Evolutionary conservation across 2,797 vertebrate genomes (phyloP).

Genomic region (Lacerta viridis): DNA sequence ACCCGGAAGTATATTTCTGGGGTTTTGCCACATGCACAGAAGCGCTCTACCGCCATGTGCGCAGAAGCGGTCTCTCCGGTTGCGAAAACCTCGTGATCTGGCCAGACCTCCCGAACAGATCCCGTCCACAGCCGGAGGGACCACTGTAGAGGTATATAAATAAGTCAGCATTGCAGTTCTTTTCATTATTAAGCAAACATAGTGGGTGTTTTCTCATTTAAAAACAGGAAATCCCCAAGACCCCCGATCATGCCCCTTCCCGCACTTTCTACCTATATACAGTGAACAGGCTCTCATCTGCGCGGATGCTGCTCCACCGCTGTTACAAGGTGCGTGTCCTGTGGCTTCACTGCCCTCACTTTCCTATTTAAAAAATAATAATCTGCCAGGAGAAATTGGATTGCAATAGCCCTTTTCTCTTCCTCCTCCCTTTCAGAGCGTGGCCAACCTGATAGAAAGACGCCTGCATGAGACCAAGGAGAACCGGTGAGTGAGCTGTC

Average conservation of each 20-base stretch:
- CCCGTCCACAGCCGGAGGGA: too few relatives aligned
- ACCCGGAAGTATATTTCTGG: too few relatives aligned
- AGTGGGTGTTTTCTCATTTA: neutral
- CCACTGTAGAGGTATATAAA: too few relatives aligned
- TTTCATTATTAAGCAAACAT: neutral
- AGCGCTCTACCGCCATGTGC: too few relatives aligned
- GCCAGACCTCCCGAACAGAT: too few relatives aligned
- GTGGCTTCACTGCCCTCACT: too few relatives aligned
- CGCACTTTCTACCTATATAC: conserved; percentile 96
- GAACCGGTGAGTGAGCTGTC: conserved; percentile 88
- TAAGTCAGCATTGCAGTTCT: neutral
- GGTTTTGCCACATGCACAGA: too few relatives aligned
- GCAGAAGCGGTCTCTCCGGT: too few relatives aligned
- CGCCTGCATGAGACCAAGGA: conserved; percentile 92
- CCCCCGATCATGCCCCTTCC: conserved; percentile 93
- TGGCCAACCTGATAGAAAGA: conserved; percentile 92
- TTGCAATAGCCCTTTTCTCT: neutral
- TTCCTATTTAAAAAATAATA: neutral
- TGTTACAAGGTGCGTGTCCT: conserved; percentile 89
- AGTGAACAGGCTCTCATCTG: conserved; percentile 87
- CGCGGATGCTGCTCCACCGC: conserved; percentile 90
- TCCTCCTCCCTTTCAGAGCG: conserved; percentile 80
- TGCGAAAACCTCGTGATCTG: too few relatives aligned
- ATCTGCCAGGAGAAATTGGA: neutral
- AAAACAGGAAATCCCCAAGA: conserved; percentile 94